A percentile compares a stretch with the other conserved stretches of the same genome.
These are phyloP conservation scores for Scaptomyza graminum DNA, from an alignment of 1,140 invertebrate genomes.

Conservation along the genomic window DNA sequence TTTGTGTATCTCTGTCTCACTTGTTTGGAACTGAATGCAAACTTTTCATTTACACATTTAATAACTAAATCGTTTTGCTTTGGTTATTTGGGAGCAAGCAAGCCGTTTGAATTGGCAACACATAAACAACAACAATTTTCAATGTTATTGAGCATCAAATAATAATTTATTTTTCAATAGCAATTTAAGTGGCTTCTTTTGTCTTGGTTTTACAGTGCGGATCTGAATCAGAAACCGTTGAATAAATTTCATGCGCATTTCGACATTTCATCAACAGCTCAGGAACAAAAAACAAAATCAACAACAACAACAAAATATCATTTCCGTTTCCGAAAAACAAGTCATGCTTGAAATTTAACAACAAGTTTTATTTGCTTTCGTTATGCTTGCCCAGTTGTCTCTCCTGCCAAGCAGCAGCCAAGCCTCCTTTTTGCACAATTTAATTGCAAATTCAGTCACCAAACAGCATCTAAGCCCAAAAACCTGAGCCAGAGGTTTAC, in stretches of 20 bases:
- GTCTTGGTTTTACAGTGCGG: conserved; percentile 22
- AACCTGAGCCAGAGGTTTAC: conserved; percentile 1
- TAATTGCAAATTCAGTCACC: conserved; percentile 49
- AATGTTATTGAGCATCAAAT: conserved; percentile 45
- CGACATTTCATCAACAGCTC: conserved; percentile 13
- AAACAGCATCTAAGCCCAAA: conserved; percentile 12
- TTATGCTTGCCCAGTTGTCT: background rate
- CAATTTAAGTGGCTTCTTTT: conserved; percentile 35
- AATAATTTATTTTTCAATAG: conserved; percentile 25
- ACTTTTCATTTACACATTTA: conserved; percentile 10
- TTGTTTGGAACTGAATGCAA: conserved; percentile 29
- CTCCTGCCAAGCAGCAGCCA: background rate
- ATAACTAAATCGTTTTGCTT: conserved; percentile 3
- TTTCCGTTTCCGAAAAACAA: conserved; percentile 71
- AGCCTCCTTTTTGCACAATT: conserved; percentile 11
- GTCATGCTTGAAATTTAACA: conserved; percentile 62
- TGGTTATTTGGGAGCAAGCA: background rate
- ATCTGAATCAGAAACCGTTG: conserved; percentile 47
- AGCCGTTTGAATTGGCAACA: conserved; percentile 11
- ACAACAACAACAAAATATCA: conserved; percentile 52
- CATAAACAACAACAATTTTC: conserved; percentile 32
- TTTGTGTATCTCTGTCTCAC: background rate
- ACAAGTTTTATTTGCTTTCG: conserved; percentile 35
- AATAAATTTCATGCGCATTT: conserved; percentile 35
- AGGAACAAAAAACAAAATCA: conserved; percentile 17